Conservation (phyloP, 2,888 invertebrate genomes). For the Onthophagus sagittarius region DNA sequence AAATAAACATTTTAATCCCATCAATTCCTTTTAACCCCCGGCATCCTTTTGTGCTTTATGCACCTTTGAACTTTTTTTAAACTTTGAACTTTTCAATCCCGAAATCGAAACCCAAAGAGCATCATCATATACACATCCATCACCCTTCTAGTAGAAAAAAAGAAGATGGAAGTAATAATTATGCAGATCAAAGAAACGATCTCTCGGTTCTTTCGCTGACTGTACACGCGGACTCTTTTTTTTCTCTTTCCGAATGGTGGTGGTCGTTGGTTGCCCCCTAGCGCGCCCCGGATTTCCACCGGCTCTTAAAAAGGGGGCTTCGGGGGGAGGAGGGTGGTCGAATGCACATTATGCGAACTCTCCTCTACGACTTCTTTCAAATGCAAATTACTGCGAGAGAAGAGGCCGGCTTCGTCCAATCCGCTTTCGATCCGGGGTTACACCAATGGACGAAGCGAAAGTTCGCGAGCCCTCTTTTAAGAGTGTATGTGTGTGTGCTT, state of each 20-base stretch:
- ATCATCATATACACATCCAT: neutral
- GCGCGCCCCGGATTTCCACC: too few species aligned
- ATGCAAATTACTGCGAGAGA: neutral
- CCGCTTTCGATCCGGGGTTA: neutral
- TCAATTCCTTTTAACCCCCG: too few species aligned
- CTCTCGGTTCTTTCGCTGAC: slow-evolving; percentile 11
- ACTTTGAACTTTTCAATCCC: neutral
- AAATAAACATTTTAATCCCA: neutral
- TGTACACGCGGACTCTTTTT: slow-evolving; percentile 6
- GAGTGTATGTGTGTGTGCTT: neutral
- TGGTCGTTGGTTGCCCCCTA: neutral
- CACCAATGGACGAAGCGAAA: neutral
- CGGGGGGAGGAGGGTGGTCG: slow-evolving; percentile 2
- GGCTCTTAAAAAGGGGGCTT: slow-evolving; percentile 37
- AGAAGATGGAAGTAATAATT: slow-evolving; percentile 11
- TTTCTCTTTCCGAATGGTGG: neutral
- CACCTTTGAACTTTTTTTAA: too few species aligned
- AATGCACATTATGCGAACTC: neutral
- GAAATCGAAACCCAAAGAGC: neutral
- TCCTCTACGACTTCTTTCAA: neutral
- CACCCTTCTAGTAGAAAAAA: neutral
- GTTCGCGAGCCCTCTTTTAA: neutral
- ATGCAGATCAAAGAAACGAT: slow-evolving; percentile 17
- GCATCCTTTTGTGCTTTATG: too few species aligned
- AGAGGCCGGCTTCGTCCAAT: neutral